Percentiles rank a stretch among this genome's conserved stretches.
phyloP scores from a whole-genome alignment of 2,888 invertebrate species.

The Quadriops clusia region DNA sequence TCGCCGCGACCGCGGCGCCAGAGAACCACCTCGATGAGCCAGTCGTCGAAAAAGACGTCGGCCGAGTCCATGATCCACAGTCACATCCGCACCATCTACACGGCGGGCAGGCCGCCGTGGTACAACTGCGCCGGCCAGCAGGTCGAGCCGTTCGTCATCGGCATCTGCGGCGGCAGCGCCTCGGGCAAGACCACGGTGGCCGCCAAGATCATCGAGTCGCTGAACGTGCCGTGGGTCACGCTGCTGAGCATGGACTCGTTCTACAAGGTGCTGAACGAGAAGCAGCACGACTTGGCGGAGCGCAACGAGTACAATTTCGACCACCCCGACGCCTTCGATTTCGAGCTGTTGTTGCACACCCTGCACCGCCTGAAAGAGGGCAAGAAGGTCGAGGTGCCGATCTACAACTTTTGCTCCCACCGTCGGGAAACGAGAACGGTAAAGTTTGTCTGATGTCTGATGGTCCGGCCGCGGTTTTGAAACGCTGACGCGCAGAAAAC shows the following conservation, averaged over 20 bases:
- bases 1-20: slow-evolving; percentile 66
- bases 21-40: slow-evolving; percentile 74
- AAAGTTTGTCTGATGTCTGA: slow-evolving; percentile 30
- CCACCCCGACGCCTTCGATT: slow-evolving; percentile 98
- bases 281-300: slow-evolving; percentile 77
- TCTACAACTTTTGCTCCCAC: slow-evolving; percentile 95
- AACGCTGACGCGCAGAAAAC: slow-evolving; percentile 61
- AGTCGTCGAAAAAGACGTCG: slow-evolving; percentile 63
- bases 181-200: slow-evolving; percentile 99
- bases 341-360: slow-evolving; percentile 76
- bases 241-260: slow-evolving; percentile 97
- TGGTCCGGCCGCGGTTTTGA: background rate
- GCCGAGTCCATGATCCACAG: slow-evolving; percentile 79
- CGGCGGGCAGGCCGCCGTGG: slow-evolving; percentile 98
- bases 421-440: slow-evolving; percentile 79
- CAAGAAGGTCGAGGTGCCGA: slow-evolving; percentile 92
- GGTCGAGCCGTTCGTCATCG: slow-evolving; percentile 95
- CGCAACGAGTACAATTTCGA: slow-evolving; percentile 97
- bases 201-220: slow-evolving; percentile 84
- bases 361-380: slow-evolving; percentile 83
- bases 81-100: slow-evolving; percentile 78
- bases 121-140: slow-evolving; percentile 93
- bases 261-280: slow-evolving; percentile 91
- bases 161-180: slow-evolving; percentile 97
- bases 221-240: slow-evolving; percentile 98